A percentile compares a stretch with the other conserved stretches of the same genome.
Evolutionary conservation across 2,797 vertebrate species (phyloP).

Genomic region (Morus bassanus): DNA sequence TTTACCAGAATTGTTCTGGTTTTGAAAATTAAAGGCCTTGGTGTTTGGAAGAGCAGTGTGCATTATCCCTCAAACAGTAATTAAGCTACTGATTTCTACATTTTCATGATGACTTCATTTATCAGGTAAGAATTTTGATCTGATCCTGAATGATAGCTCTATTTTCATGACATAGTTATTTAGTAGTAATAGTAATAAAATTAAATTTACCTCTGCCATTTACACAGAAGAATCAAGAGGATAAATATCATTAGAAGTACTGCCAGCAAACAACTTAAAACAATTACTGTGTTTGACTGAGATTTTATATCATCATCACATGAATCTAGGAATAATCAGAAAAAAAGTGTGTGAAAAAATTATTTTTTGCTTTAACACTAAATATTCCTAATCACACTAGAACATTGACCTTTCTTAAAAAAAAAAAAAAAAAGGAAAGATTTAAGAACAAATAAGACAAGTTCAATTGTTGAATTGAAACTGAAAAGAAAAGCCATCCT

Average conservation of each 20-base stretch:
- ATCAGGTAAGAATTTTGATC: background rate
- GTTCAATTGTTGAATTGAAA: background rate
- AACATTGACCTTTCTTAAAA: background rate
- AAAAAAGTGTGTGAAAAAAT: background rate
- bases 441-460: background rate
- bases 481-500: background rate
- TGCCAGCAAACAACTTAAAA: slow-evolving; percentile 20
- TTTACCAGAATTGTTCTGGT: background rate
- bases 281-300: background rate
- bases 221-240: slow-evolving; percentile 59
- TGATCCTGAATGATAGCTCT: background rate
- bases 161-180: background rate
- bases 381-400: background rate
- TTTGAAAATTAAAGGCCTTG: background rate
- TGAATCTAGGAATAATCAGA: slow-evolving; percentile 57
- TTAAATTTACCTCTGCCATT: slow-evolving; percentile 66
- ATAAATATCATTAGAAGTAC: slow-evolving; percentile 29
- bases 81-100: background rate
- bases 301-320: slow-evolving; percentile 14
- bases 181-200: background rate
- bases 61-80: background rate
- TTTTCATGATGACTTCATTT: background rate
- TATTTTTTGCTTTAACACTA: background rate
- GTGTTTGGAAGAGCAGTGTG: background rate
- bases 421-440: rapidly evolving